These are phyloP conservation scores for Helicoverpa armigera DNA, from an alignment of 1,140 invertebrate species.

Conservation along the genomic window DNA sequence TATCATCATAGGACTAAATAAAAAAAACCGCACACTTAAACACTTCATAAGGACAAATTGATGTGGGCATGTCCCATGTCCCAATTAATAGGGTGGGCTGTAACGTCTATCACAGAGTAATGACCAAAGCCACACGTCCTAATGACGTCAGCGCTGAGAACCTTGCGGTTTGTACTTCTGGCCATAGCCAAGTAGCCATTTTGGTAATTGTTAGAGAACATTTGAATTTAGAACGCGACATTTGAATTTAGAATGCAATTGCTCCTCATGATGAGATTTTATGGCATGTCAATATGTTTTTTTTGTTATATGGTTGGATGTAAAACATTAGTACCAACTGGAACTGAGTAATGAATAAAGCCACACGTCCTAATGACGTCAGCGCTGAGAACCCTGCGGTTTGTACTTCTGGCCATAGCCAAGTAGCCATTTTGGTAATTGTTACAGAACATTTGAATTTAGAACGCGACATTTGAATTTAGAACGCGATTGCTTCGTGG, in stretches of 20 bases:
- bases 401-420: constrained; percentile 23
- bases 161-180: constrained; percentile 34
- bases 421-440: constrained; percentile 22
- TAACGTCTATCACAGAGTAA: constrained; percentile 32
- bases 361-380: constrained; percentile 34
- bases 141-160: constrained; percentile 20
- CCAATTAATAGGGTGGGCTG: constrained; percentile 33
- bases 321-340: too few relatives aligned
- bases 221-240: background rate
- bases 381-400: constrained; percentile 19
- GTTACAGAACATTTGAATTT: constrained; percentile 3
- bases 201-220: constrained; percentile 20
- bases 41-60: constrained; percentile 16
- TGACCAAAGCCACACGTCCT: constrained; percentile 29
- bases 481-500: too few relatives aligned
- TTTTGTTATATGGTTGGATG: too few relatives aligned
- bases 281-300: too few relatives aligned
- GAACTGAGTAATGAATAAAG: constrained; percentile 14
- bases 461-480: too few relatives aligned
- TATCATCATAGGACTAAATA: too few relatives aligned
- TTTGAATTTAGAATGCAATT: too few relatives aligned
- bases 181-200: constrained; percentile 13
- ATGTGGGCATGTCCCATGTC: constrained; percentile 18
- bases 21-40: too few relatives aligned
- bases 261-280: too few relatives aligned